Evolutionary conservation across 2,113 vertebrate species (phyloP), one percentile per base, ranked within the genome.

Genomic region (Microcebus griseorufus): DNA sequence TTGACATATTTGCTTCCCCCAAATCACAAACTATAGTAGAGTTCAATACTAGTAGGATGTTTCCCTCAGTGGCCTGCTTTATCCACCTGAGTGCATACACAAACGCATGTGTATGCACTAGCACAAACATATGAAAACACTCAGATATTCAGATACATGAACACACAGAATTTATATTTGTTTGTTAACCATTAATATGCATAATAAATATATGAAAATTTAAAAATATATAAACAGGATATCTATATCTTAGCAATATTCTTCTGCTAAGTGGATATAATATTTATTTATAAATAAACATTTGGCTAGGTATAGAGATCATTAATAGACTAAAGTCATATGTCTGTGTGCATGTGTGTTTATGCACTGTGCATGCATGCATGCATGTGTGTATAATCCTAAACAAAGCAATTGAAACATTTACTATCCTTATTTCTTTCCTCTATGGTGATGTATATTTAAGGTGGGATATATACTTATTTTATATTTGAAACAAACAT

Each of bases 121-220:
- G 75, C 14, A 48, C 39, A 82, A 34, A 87, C 48, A 76, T 11
- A 53, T 3, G 9, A 4, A 1, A 32, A 51, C 27, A 86, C 12
- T 92, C 75, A 51, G 4, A 69, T 48, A n/a, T 2, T 53, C 16
- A 78, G 0, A 65, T 5, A 94, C 6, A 90, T 67, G 48, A 7
- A 78, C 13, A 89, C 1, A 83, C 1, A 84, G 0, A 64, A 51
- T 6, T 89, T 7, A 27, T 42, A 45, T 51, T 53, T 80, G 27
- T 81, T 48, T 80, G 27, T 81, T 48, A 45, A 93, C 4, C 8
- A 72, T 51, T n/a, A 27, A n/a, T 34, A 48, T 53, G 5, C 9
- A 37, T 12, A 51, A 85, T 9, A 75, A 29, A 1, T 11, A 0
- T 9, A 16, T 20, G 9, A 6, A n/a, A 45, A 12, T 4, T 67